Evolutionary conservation across 2,888 invertebrate genomes (phyloP), one percentile per base, ranked within the genome.

Genomic region (Microplitis manilae): DNA sequence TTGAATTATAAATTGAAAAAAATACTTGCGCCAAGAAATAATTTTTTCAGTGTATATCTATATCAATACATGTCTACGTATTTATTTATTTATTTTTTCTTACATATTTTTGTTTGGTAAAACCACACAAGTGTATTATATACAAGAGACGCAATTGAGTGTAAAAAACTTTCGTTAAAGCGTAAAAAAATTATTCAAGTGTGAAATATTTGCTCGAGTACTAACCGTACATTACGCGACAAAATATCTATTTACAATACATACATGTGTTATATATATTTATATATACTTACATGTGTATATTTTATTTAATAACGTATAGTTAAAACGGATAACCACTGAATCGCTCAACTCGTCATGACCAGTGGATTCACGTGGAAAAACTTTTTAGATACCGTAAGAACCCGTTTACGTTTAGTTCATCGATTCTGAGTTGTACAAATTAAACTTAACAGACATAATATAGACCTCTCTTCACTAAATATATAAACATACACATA

Each of bases 341-440:
- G 30, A 69, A 59, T 69, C 50, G 68, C 40, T 20, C 69, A 30
- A 20, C 13, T 69, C 69, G 59, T 69, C 69, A 71, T 61, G 71
- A 71, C 71, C 20, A 61, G 71, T 71, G 71, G 61, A 71, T 71
- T 61, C 71, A 59, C 71, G 71, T 59, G 71, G 61, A 71, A 71
- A 71, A 71, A 71, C 71, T 71, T 71, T 61, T 59, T 61, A 71
- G 71, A 71, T 61, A 60, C 71, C 71, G 71, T 71, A 71, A 61
- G 71, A 71, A 62, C 30, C 30, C 30, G 30, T 30, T 30, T 30
- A 30, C 30, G 30, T 30, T 30, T 30, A 30, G 30, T 30, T 30
- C 30, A 71, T 61, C 71, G 39, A 61, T 30, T 71, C 71, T 61
- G 71, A 61, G 71, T 71, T 59, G 71, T 71, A 38, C 38, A 39